These are phyloP conservation scores for Lampris incognitus DNA, from an alignment of 2,113 vertebrate species.

Conservation along the genomic window DNA sequence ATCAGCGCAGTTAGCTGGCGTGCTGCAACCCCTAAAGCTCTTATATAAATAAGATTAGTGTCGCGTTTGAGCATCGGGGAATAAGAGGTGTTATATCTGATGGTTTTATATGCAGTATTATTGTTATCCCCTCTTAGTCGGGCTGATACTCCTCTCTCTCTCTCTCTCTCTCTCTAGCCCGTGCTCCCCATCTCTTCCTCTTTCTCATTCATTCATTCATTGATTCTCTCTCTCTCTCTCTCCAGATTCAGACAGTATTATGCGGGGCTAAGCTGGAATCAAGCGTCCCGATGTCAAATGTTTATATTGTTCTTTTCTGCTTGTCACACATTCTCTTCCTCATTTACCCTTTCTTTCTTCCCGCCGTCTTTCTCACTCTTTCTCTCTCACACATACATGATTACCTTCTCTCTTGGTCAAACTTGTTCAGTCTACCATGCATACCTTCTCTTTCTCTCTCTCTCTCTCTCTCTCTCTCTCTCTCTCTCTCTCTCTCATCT, in stretches of 20 bases:
- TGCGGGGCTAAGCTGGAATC: slow-evolving; percentile 77
- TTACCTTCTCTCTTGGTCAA: slow-evolving; percentile 29
- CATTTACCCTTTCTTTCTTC: slow-evolving; percentile 1
- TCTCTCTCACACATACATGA: background rate
- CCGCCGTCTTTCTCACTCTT: background rate
- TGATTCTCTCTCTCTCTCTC: slow-evolving; percentile 63
- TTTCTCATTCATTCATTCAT: slow-evolving; percentile 61
- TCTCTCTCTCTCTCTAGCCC: slow-evolving; percentile 33
- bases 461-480: slow-evolving; percentile 25
- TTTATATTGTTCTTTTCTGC: slow-evolving; percentile 75
- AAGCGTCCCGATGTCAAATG: slow-evolving; percentile 68
- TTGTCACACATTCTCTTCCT: slow-evolving; percentile 46
- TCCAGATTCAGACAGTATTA: slow-evolving; percentile 76
- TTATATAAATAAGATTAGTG: slow-evolving; percentile 88
- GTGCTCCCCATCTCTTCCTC: slow-evolving; percentile 21
- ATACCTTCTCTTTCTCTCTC: slow-evolving; percentile 15
- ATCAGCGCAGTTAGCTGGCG: slow-evolving; percentile 72
- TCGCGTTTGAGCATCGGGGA: slow-evolving; percentile 79
- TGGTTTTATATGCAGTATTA: slow-evolving; percentile 84
- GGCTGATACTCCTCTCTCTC: slow-evolving; percentile 70
- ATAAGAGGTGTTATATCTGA: slow-evolving; percentile 85
- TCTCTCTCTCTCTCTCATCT: slow-evolving; percentile 11
- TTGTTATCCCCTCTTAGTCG: slow-evolving; percentile 84
- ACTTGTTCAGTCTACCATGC: no score
- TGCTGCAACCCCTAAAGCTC: slow-evolving; percentile 81